Conservation (phyloP, 1,140 invertebrate species). For the Tribolium castaneum region DNA sequence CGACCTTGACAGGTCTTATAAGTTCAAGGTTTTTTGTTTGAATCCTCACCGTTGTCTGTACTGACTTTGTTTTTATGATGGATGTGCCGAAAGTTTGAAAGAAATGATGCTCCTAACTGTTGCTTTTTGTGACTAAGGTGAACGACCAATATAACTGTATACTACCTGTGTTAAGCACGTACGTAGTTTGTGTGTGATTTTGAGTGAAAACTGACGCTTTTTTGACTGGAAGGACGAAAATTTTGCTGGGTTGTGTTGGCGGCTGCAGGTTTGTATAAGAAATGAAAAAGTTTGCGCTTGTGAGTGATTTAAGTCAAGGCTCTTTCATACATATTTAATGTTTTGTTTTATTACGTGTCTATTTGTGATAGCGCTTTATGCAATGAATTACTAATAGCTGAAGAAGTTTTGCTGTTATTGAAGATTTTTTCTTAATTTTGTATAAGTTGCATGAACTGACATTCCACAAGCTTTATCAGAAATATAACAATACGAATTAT, state of each 20-base stretch:
- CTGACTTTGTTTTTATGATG: constrained; percentile 12
- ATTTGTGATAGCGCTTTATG: too few species aligned
- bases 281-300: background rate
- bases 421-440: too few species aligned
- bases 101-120: constrained; percentile 32
- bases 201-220: background rate
- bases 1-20: constrained; percentile 13
- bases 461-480: too few species aligned
- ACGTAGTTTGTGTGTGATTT: background rate
- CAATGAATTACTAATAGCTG: too few species aligned
- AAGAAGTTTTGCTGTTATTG: too few species aligned
- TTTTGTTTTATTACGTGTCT: too few species aligned
- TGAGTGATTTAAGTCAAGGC: background rate
- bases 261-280: background rate
- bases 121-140: constrained; percentile 20
- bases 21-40: constrained; percentile 28
- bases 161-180: constrained; percentile 5
- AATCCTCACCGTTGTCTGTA: background rate
- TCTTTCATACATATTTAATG: background rate
- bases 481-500: too few species aligned
- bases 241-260: background rate
- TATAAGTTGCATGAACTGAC: too few species aligned
- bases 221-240: background rate
- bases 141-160: constrained; percentile 38
- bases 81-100: background rate